Conservation (phyloP, 35 echinoderm and acorn worm species). For the Apostichopus japonicus region DNA sequence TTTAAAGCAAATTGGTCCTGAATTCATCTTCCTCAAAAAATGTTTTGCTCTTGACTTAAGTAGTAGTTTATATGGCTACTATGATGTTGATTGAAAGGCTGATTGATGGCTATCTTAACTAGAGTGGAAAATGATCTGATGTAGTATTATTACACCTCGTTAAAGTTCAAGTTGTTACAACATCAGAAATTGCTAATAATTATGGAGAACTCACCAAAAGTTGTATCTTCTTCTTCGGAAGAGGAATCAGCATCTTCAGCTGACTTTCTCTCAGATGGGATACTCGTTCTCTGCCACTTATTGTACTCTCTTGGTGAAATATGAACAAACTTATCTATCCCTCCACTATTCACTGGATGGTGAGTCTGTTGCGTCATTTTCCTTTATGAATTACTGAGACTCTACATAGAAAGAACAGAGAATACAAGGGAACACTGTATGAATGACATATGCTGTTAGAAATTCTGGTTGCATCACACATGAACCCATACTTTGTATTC, state of each 20-base stretch:
- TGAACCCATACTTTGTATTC: too few relatives aligned
- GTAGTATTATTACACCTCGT: too few relatives aligned
- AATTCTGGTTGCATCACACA: background rate
- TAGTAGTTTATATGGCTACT: too few relatives aligned
- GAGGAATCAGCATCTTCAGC: background rate
- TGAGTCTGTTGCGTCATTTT: background rate
- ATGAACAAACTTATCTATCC: background rate
- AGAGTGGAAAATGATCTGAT: too few relatives aligned
- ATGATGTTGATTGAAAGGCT: too few relatives aligned
- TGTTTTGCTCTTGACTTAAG: too few relatives aligned
- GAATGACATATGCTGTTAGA: background rate
- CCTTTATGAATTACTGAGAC: background rate
- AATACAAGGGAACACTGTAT: background rate
- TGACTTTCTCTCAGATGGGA: background rate
- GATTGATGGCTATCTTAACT: too few relatives aligned
- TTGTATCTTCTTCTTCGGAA: background rate
- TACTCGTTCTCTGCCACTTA: slow-evolving; percentile 28
- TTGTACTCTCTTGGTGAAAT: slow-evolving; percentile 19
- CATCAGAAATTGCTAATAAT: background rate
- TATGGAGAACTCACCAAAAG: background rate
- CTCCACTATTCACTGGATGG: slow-evolving; percentile 2
- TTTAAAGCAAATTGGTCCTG: too few relatives aligned
- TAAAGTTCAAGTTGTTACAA: too few relatives aligned
- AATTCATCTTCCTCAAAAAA: too few relatives aligned
- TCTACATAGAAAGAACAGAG: background rate